A percentile compares a stretch with the other conserved stretches of the same genome.
Evolutionary conservation across 2,888 invertebrate genomes (phyloP).

Genomic region (Microdon myrmicae): DNA sequence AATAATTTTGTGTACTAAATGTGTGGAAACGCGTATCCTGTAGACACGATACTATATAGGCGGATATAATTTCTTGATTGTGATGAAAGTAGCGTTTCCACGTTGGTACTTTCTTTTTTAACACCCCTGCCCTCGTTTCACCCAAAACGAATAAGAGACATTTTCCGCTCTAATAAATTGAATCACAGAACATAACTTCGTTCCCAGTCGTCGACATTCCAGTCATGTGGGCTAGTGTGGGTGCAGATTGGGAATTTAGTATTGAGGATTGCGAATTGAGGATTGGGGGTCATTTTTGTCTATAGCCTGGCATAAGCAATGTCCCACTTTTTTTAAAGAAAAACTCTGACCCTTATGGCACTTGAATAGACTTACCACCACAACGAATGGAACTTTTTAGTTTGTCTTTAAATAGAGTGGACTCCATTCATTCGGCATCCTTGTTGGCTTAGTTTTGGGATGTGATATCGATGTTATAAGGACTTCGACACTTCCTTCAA

Average conservation of each 20-base stretch:
- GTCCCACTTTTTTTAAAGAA: conserved; percentile 21
- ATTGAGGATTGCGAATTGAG: too few relatives aligned
- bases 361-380: background rate
- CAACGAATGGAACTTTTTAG: background rate
- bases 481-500: too few relatives aligned
- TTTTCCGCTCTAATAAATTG: conserved; percentile 64
- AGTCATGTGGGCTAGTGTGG: too few relatives aligned
- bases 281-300: conserved; percentile 23
- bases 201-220: conserved; percentile 46
- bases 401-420: too few relatives aligned
- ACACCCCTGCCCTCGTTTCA: conserved; percentile 44
- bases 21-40: conserved; percentile 11
- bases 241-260: too few relatives aligned
- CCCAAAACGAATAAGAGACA: conserved; percentile 41
- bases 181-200: conserved; percentile 63
- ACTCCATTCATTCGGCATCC: too few relatives aligned
- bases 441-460: too few relatives aligned
- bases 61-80: conserved; percentile 33
- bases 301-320: background rate
- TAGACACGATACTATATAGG: conserved; percentile 35
- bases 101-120: conserved; percentile 36
- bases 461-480: too few relatives aligned
- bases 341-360: conserved; percentile 24
- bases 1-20: conserved; percentile 22
- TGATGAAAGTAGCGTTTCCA: conserved; percentile 17